These are phyloP conservation scores for Kryptopterus vitreolus DNA, from an alignment of 2,797 vertebrate genomes.

Conservation along the genomic window DNA sequence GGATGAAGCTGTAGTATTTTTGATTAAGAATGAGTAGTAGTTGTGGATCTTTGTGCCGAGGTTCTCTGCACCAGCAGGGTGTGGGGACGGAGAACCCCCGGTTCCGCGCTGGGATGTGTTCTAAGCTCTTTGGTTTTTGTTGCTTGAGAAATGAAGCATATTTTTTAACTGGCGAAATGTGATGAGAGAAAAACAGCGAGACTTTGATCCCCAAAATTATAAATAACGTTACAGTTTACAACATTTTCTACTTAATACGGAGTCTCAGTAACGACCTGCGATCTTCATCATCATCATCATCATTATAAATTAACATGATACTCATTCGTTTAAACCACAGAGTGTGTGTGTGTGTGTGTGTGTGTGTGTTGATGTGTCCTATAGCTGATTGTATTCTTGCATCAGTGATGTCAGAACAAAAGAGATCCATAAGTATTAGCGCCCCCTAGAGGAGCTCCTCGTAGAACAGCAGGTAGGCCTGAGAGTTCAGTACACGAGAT, in stretches of 20 bases:
- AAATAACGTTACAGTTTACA: conserved; percentile 49
- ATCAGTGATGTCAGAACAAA: conserved; percentile 12
- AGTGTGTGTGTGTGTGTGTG: not conserved
- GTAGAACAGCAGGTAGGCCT: conserved; percentile 98
- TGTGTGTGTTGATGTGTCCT: not conserved
- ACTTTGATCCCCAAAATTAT: conserved; percentile 45
- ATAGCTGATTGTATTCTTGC: conserved; percentile 1
- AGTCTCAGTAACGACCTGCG: not conserved
- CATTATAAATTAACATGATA: not conserved
- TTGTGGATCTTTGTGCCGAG: not conserved
- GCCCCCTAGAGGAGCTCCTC: conserved; percentile 82
- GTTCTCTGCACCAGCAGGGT: conserved; percentile 5
- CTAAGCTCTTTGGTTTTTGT: not conserved
- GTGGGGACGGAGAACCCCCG: conserved; percentile 56
- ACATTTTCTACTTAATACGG: conserved; percentile 28
- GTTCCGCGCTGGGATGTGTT: not conserved
- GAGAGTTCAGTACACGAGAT: conserved; percentile 92
- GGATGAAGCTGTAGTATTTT: not conserved
- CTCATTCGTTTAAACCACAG: not conserved
- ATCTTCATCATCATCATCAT: not conserved
- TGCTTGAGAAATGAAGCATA: not conserved
- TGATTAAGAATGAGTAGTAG: not conserved
- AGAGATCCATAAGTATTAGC: not conserved
- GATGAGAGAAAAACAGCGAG: conserved; percentile 50
- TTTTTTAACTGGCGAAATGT: conserved; percentile 52